phyloP scores from a whole-genome alignment of 2,888 invertebrate species.

The Liodrosophila aerea region DNA sequence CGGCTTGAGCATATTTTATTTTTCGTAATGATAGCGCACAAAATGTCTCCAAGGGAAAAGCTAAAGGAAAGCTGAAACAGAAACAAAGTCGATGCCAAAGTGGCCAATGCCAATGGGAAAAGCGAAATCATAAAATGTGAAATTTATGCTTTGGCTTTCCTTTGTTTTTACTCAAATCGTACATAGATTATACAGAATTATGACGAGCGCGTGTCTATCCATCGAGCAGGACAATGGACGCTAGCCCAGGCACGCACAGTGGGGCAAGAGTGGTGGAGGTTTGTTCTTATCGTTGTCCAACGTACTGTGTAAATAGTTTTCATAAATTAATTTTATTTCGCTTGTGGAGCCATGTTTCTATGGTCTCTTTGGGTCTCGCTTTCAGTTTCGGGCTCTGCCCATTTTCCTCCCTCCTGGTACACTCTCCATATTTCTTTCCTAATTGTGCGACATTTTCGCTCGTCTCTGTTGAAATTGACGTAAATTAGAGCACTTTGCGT shows the following conservation, averaged over 20 bases:
- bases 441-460: constrained; percentile 66
- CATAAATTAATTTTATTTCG: constrained; percentile 79
- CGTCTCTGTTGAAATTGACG: constrained; percentile 64
- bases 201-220: constrained; percentile 77
- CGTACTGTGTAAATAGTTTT: constrained; percentile 73
- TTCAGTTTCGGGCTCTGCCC: no score
- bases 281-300: constrained; percentile 47
- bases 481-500: constrained; percentile 75
- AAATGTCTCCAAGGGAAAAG: constrained; percentile 62
- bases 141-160: constrained; percentile 73
- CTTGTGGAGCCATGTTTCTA: constrained; percentile 54
- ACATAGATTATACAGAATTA: constrained; percentile 78
- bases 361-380: constrained; percentile 21
- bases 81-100: constrained; percentile 17
- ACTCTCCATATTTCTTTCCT: constrained; percentile 70
- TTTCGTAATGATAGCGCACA: constrained; percentile 75
- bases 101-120: constrained; percentile 34
- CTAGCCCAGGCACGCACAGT: background rate
- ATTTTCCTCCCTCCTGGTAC: constrained; percentile 19
- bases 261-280: background rate
- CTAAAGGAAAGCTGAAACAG: constrained; percentile 6
- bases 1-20: constrained; percentile 73
- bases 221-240: constrained; percentile 71
- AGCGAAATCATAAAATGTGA: constrained; percentile 75
- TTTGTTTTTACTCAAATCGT: constrained; percentile 79